Conservation (phyloP, 92 coral and sea anemone species). For the Umimayanthus chanpuru region DNA sequence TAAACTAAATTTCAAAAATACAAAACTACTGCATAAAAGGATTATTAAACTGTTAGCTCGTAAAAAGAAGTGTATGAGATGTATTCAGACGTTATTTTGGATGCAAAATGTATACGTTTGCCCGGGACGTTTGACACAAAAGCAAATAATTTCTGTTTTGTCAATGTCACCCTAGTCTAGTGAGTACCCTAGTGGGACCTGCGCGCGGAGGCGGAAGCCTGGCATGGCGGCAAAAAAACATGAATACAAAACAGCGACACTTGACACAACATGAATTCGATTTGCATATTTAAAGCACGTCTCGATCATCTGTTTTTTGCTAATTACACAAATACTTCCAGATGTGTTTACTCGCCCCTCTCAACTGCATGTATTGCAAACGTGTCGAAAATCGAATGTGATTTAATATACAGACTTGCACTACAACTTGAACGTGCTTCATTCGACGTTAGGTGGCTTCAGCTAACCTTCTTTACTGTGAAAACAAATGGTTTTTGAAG, state of each 20-base stretch:
- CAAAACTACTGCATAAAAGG: neutral
- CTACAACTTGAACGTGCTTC: neutral
- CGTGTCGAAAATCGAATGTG: constrained; percentile 9
- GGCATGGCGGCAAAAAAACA: neutral
- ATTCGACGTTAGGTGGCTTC: neutral
- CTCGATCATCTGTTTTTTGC: constrained; percentile 16
- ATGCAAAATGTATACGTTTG: neutral
- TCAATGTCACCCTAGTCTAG: neutral
- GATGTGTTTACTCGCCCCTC: constrained; percentile 24
- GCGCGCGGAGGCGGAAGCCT: constrained; percentile 15
- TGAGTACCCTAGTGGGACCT: neutral
- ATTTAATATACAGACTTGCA: neutral
- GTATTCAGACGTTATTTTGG: too few species aligned
- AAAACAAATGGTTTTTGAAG: constrained; percentile 33
- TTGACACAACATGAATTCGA: neutral
- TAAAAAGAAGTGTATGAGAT: neutral
- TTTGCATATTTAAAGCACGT: constrained; percentile 6
- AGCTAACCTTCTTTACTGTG: constrained; percentile 9
- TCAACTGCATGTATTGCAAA: constrained; percentile 26
- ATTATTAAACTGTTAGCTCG: neutral
- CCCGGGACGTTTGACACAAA: neutral
- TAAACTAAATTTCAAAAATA: too few species aligned
- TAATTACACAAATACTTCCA: constrained; percentile 20
- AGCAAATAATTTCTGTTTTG: neutral
- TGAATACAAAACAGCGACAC: too few species aligned